A percentile compares a stretch with the other conserved stretches of the same genome.
These are phyloP conservation scores for Pachycephala philippinensis DNA, from an alignment of 2,113 vertebrate species.

Conservation along the genomic window DNA sequence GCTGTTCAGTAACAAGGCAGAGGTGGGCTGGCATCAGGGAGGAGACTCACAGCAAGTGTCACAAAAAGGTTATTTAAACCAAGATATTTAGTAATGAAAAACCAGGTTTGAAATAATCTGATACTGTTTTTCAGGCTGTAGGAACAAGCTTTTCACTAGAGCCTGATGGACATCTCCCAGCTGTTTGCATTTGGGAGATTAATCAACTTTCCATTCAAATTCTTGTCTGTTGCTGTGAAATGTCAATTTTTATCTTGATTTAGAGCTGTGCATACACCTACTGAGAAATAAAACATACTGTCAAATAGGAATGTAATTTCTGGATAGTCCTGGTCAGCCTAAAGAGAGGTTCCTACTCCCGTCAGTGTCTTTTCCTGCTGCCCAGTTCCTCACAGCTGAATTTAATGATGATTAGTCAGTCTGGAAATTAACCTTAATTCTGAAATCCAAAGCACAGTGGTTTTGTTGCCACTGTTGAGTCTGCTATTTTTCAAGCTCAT, in stretches of 20 bases:
- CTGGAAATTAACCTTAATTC: neutral
- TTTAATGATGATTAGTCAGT: neutral
- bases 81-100: neutral
- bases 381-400: neutral
- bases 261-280: neutral
- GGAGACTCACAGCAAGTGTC: neutral
- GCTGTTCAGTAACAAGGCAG: neutral
- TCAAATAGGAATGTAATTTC: neutral
- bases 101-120: neutral
- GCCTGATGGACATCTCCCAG: neutral
- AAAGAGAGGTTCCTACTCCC: neutral
- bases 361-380: neutral
- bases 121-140: neutral
- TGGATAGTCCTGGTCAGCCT: neutral
- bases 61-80: neutral
- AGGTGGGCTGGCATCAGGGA: neutral
- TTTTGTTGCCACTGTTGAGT: neutral
- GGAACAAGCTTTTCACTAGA: neutral
- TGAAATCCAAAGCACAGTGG: neutral
- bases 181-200: neutral
- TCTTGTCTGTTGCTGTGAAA: neutral
- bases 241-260: neutral
- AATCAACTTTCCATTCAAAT: neutral
- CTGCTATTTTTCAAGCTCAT: slow-evolving; percentile 34
- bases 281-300: neutral